Evolutionary conservation across 2,797 vertebrate species (phyloP), one percentile per base, ranked within the genome.

Genomic region (Gephyroberyx darwinii): DNA sequence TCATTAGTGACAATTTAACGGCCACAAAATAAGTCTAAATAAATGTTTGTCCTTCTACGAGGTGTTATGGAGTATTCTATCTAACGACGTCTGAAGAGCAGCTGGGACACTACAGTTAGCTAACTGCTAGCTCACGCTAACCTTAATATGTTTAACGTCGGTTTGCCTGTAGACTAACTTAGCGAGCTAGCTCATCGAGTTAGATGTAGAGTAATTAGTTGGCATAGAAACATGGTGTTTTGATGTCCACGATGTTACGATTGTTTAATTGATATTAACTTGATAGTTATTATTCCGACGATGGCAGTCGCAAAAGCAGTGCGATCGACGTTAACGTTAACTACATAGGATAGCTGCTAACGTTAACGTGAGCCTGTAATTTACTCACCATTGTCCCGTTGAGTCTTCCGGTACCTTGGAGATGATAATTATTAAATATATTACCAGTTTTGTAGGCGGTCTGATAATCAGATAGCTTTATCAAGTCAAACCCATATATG

Each of bases 351-450:
- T 8, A 10, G 64, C 77, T 74, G 50, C 54, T 26, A 12, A 30
- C n/a, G 59, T 12, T 54, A 41, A 62, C 56, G 56, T 39, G 78
- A 85, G 41, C 73, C 13, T 45, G 30, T 77, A 26, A 26, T 4
- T 26, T 26, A 91, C 91, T 92, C 67, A 92, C 91, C 91, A 92
- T 92, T 75, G 78, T 84, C 76, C 71, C 66, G 77, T 67, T 57
- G 77, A 75, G 57, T 80, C 61, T 63, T 85, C 52, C 69, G 65
- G 72, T 72, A 84, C 82, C 57, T 58, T n/a, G 31, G 67, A 75
- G 71, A 84, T 55, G 58, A 61, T 19, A 50, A 26, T 26, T 26
- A 26, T 26, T 26, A 68, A 47, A 53, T 37, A 31, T 30, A 16
- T 7, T 8, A 43, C 13, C 13, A 2, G 50, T 10, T 52, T 12